These are phyloP conservation scores for Archips crataeganus DNA, from an alignment of 2,888 invertebrate genomes.

Conservation along the genomic window DNA sequence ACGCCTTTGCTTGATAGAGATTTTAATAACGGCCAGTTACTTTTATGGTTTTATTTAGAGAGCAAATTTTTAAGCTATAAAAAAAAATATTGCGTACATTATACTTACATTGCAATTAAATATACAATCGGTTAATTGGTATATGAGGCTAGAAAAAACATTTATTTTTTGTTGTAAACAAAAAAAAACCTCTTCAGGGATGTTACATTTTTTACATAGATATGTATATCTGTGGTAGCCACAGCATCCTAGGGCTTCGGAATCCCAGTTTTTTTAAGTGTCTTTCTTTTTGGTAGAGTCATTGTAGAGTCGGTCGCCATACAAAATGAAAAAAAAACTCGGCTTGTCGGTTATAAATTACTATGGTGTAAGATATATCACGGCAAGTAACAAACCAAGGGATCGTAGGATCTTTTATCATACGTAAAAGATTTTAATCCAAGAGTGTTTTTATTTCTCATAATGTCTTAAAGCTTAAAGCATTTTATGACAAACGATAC, in stretches of 20 bases:
- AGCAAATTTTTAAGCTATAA: conserved; percentile 14
- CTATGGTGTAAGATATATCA: conserved; percentile 57
- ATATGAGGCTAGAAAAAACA: background rate
- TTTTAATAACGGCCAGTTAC: conserved; percentile 56
- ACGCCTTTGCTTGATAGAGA: conserved; percentile 68
- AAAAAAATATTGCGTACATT: conserved; percentile 3
- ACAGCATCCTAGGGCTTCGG: background rate
- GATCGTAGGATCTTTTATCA: conserved; percentile 39
- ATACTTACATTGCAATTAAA: background rate
- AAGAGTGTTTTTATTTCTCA: background rate
- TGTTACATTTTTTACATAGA: no score
- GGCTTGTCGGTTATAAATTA: conserved; percentile 45
- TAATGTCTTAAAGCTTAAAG: background rate
- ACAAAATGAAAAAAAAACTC: background rate
- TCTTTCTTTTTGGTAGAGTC: background rate
- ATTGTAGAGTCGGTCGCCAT: background rate
- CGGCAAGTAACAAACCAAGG: conserved; percentile 49
- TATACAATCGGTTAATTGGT: conserved; percentile 1
- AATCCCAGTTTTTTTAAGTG: background rate
- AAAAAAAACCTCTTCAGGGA: background rate
- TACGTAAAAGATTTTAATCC: background rate
- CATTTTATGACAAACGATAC: no score
- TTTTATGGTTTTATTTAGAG: conserved; percentile 27
- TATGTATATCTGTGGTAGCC: no score
- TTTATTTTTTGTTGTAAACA: background rate